These are phyloP conservation scores for Manduca sexta DNA, from an alignment of 1,140 invertebrate genomes.

Conservation along the genomic window DNA sequence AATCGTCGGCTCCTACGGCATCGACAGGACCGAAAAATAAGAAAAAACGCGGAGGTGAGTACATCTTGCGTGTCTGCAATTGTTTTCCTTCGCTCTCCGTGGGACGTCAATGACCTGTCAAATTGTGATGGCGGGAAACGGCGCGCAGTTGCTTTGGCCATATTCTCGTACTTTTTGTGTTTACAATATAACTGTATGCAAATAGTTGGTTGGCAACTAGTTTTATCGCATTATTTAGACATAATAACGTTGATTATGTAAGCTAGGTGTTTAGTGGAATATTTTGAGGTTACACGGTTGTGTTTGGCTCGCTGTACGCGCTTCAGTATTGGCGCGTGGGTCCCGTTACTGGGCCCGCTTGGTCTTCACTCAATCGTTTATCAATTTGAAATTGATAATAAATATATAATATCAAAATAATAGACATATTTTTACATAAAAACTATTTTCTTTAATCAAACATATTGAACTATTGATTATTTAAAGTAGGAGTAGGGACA, in stretches of 20 bases:
- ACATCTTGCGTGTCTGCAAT: conserved; percentile 32
- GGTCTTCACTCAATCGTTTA: neutral
- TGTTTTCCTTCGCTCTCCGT: conserved; percentile 67
- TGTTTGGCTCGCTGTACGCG: conserved; percentile 4
- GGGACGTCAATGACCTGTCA: conserved; percentile 70
- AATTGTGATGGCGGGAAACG: conserved; percentile 67
- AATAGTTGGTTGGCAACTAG: conserved; percentile 3
- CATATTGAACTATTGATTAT: no score
- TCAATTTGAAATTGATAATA: neutral
- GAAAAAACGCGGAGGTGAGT: conserved; percentile 67
- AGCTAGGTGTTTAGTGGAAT: conserved; percentile 29
- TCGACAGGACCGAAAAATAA: conserved; percentile 57
- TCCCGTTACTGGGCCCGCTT: neutral
- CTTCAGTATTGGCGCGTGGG: conserved; percentile 7
- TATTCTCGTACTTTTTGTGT: conserved; percentile 14
- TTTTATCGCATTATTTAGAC: conserved; percentile 4
- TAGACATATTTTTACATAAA: no score
- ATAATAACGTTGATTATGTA: conserved; percentile 28
- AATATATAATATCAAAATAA: no score
- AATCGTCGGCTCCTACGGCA: conserved; percentile 45
- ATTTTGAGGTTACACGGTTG: conserved; percentile 43
- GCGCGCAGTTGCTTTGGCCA: conserved; percentile 12
- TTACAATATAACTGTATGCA: conserved; percentile 14
- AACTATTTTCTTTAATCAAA: no score
- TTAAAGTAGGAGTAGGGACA: no score